Evolutionary conservation across 2,797 vertebrate species (phyloP).

Genomic region (Monodelphis domestica): DNA sequence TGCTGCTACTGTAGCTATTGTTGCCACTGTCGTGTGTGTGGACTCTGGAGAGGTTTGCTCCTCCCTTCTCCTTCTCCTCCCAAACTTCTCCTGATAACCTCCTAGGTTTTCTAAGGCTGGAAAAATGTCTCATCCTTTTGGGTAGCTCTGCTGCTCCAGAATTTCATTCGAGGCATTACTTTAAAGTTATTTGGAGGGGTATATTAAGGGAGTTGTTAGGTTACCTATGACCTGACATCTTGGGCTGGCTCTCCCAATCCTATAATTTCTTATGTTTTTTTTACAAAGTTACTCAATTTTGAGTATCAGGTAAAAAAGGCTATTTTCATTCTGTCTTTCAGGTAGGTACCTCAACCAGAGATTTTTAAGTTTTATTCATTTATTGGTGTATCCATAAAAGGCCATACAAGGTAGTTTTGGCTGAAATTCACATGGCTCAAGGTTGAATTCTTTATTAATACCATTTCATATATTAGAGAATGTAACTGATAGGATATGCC

Average conservation of each 20-base stretch:
- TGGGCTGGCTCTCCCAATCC: background rate
- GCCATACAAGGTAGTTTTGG: conserved; percentile 54
- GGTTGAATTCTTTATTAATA: conserved; percentile 58
- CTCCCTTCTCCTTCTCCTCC: background rate
- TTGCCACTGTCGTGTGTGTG: background rate
- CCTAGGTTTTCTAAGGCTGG: background rate
- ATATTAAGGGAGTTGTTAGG: background rate
- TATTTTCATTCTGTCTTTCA: conserved; percentile 48
- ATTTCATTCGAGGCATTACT: background rate
- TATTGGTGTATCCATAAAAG: conserved; percentile 8
- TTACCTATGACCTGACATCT: background rate
- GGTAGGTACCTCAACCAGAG: conserved; percentile 38
- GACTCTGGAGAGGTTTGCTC: background rate
- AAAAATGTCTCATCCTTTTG: background rate
- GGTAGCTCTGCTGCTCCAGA: background rate
- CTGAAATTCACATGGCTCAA: conserved; percentile 55
- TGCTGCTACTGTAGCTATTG: background rate
- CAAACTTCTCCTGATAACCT: background rate
- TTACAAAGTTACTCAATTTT: conserved; percentile 11
- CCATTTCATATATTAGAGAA: conserved; percentile 45
- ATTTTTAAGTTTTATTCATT: conserved; percentile 52
- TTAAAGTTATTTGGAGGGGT: background rate
- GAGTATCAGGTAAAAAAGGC: conserved; percentile 39
- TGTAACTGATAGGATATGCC: background rate
- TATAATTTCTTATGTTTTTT: background rate